A percentile compares a stretch with the other conserved stretches of the same genome.
Conservation (phyloP, 2,797 vertebrate species). For the Oceanodroma leucorhoa region DNA sequence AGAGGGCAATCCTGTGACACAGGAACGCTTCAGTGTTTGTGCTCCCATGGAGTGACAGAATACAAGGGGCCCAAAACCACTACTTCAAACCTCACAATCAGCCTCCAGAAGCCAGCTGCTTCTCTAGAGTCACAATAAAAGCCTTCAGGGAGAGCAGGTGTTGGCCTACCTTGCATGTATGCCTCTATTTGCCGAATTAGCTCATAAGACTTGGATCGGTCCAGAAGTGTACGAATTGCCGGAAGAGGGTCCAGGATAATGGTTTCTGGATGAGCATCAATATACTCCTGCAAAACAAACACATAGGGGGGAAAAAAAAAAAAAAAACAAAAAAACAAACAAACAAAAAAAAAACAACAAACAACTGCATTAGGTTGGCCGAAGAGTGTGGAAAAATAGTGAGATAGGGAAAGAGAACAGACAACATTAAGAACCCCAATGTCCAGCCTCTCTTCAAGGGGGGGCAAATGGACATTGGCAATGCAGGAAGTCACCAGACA, state of each 20-base stretch:
- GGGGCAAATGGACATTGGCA: background rate
- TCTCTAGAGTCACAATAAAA: background rate
- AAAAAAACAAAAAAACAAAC: too few species aligned
- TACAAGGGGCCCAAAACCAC: background rate
- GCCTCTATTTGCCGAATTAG: slow-evolving; percentile 93
- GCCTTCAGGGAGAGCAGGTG: background rate
- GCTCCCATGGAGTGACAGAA: background rate
- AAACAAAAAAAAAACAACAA: background rate
- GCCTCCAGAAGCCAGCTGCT: background rate
- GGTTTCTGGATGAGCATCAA: slow-evolving; percentile 94
- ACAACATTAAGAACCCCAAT: background rate
- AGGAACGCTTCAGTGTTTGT: background rate
- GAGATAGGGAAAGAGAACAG: background rate
- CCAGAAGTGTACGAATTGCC: slow-evolving; percentile 92
- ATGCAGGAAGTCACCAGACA: background rate
- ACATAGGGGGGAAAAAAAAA: background rate
- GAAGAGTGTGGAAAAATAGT: background rate
- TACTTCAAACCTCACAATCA: background rate
- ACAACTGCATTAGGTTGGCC: background rate
- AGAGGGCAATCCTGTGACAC: background rate
- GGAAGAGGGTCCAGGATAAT: slow-evolving; percentile 95
- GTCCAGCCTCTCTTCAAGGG: background rate
- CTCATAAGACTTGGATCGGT: slow-evolving; percentile 96
- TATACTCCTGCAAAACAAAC: slow-evolving; percentile 87
- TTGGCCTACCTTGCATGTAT: slow-evolving; percentile 88